A percentile compares a stretch with the other conserved stretches of the same genome.
These are phyloP conservation scores for Chloroceryle amazona DNA, from an alignment of 2,797 vertebrate genomes.

Conservation along the genomic window DNA sequence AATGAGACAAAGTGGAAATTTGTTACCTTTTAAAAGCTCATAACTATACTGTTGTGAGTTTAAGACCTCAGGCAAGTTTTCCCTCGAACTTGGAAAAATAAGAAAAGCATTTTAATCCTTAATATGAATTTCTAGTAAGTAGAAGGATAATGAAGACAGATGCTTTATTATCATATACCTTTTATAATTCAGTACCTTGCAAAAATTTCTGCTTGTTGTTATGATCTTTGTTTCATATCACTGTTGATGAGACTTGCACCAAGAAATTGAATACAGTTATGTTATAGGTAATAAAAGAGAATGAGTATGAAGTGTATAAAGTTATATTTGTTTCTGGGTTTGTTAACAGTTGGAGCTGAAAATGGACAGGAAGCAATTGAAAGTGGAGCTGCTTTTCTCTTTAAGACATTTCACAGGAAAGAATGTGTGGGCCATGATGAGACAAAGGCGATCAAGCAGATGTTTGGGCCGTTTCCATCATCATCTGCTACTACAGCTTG, in stretches of 20 bases:
- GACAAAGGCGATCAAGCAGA: constrained; percentile 92
- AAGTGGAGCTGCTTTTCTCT: constrained; percentile 92
- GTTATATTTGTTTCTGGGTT: constrained; percentile 65
- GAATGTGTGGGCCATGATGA: constrained; percentile 90
- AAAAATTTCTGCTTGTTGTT: background rate
- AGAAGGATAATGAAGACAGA: background rate
- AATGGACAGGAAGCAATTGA: constrained; percentile 91
- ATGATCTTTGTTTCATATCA: background rate
- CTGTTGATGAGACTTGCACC: background rate
- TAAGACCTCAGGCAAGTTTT: background rate
- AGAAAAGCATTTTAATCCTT: background rate
- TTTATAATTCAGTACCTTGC: background rate
- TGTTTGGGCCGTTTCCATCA: constrained; percentile 95
- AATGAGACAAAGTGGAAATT: constrained; percentile 15
- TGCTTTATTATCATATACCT: background rate
- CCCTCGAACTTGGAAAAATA: background rate
- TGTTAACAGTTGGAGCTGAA: constrained; percentile 89
- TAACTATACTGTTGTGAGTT: background rate
- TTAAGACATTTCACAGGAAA: constrained; percentile 91
- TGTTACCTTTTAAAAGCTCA: background rate
- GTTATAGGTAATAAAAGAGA: background rate
- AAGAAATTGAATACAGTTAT: constrained; percentile 30
- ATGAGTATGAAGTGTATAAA: background rate
- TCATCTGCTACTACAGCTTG: constrained; percentile 89
- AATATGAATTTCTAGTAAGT: background rate